Percentiles rank a stretch among this genome's conserved stretches.
These are phyloP conservation scores for Antheraea assamensis DNA, from an alignment of 2,888 invertebrate species.

Conservation along the genomic window DNA sequence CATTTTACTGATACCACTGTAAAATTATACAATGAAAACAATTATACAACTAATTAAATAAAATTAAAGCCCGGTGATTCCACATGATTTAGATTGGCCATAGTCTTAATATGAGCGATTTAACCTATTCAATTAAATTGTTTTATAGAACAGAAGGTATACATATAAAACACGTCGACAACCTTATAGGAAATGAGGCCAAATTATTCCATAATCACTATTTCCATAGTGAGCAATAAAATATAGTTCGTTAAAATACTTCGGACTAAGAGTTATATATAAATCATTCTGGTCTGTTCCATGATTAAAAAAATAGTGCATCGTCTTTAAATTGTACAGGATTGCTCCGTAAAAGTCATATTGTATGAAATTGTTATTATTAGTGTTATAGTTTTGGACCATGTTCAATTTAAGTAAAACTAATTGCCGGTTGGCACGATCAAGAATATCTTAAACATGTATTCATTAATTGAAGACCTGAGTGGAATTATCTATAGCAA, in stretches of 20 bases:
- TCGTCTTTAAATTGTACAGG: no score
- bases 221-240: background rate
- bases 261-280: background rate
- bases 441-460: background rate
- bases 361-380: background rate
- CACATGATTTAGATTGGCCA: background rate
- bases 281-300: background rate
- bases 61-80: background rate
- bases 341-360: no score
- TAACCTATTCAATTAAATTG: background rate
- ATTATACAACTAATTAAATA: background rate
- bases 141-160: background rate
- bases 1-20: background rate
- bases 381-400: background rate
- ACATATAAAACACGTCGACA: background rate
- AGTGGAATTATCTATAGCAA: background rate
- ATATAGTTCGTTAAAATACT: background rate
- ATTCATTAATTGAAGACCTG: background rate
- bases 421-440: background rate
- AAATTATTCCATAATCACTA: background rate
- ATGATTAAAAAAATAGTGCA: no score
- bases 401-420: background rate
- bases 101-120: background rate
- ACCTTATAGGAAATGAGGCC: conserved; percentile 1
- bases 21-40: no score